These are phyloP conservation scores for Lysandra bellargus DNA, from an alignment of 2,888 invertebrate genomes.

Conservation along the genomic window DNA sequence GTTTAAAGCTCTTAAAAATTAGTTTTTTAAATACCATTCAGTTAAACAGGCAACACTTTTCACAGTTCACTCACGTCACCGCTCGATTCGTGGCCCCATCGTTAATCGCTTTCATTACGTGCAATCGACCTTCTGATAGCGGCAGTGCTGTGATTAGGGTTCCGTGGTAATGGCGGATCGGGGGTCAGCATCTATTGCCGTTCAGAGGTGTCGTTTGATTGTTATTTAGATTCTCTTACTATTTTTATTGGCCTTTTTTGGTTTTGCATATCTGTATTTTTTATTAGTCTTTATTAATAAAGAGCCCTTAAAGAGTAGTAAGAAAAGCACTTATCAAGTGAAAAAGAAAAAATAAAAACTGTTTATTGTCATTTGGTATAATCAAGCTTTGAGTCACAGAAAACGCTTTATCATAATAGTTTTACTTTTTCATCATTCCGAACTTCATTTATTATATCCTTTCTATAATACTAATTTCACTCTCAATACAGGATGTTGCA, in stretches of 20 bases:
- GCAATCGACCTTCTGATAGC: constrained; percentile 65
- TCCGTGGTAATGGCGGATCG: constrained; percentile 46
- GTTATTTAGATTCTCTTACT: neutral
- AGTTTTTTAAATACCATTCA: too few species aligned
- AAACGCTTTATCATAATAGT: too few species aligned
- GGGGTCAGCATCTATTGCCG: constrained; percentile 45
- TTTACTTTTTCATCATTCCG: too few species aligned
- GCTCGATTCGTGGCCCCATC: neutral
- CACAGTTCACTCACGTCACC: neutral
- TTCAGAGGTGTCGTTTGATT: neutral
- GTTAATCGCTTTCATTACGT: constrained; percentile 59
- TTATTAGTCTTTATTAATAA: neutral
- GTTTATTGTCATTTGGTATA: too few species aligned
- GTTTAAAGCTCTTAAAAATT: too few species aligned
- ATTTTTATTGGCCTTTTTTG: neutral
- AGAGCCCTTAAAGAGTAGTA: neutral
- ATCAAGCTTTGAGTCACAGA: too few species aligned
- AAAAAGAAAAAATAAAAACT: too few species aligned
- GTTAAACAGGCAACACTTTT: too few species aligned
- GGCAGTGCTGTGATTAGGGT: constrained; percentile 51
- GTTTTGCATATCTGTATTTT: neutral
- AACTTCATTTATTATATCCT: neutral
- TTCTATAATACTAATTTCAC: neutral
- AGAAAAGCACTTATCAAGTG: too few species aligned
- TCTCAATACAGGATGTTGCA: neutral